Percentiles rank a stretch among this genome's conserved stretches.
phyloP scores from a whole-genome alignment of 2,113 vertebrate genomes.

The Nesospiza acunhae region DNA sequence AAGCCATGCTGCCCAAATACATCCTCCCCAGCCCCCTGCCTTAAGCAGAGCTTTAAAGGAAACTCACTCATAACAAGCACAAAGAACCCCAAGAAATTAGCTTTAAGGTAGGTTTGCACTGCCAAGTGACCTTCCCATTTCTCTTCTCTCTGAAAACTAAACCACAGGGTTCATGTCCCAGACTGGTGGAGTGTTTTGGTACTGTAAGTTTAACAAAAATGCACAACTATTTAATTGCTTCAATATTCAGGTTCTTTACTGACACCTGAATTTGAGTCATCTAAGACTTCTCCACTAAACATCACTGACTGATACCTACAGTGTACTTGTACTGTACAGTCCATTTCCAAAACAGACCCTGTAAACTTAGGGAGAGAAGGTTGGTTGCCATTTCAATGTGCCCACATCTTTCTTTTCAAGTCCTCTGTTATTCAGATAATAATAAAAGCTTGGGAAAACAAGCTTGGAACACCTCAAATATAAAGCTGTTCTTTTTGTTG shows the following conservation, averaged over 20 bases:
- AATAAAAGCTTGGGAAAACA: neutral
- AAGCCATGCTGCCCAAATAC: neutral
- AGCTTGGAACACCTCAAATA: neutral
- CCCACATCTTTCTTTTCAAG: neutral
- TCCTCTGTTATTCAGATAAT: neutral
- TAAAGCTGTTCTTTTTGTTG: neutral
- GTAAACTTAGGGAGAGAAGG: neutral
- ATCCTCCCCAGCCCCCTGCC: accelerated
- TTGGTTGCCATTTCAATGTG: accelerated
- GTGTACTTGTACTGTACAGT: accelerated
- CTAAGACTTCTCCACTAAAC: neutral
- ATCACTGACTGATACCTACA: neutral
- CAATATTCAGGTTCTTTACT: neutral
- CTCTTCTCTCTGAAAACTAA: neutral
- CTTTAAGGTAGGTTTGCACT: neutral
- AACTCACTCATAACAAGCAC: neutral
- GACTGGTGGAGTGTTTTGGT: neutral
- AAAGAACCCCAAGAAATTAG: neutral
- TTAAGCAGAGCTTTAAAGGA: neutral
- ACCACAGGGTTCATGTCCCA: accelerated
- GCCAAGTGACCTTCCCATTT: neutral
- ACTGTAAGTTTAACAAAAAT: neutral
- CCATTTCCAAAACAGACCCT: neutral
- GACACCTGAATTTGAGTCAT: neutral
- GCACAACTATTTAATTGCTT: neutral